Evolutionary conservation across 2,797 vertebrate species (phyloP).

Genomic region (Thunnus albacares): DNA sequence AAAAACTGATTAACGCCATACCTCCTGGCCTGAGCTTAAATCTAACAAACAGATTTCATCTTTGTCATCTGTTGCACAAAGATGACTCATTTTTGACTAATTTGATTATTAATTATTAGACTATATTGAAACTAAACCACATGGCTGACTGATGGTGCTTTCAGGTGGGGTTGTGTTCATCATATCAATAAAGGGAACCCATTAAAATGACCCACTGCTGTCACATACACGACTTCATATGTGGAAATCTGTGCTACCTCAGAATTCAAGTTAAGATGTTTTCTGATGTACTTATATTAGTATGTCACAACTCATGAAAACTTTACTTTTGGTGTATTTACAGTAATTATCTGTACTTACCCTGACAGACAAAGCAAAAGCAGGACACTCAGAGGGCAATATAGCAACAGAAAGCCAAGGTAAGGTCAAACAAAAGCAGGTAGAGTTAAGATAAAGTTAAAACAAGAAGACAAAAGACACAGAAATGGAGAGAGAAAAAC

Average conservation of each 20-base stretch:
- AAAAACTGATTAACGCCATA: not conserved
- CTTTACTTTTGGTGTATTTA: not conserved
- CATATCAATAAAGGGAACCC: too few relatives aligned
- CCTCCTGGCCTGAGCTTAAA: not conserved
- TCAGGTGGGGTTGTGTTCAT: not conserved
- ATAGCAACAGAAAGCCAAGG: too few relatives aligned
- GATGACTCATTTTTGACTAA: not conserved
- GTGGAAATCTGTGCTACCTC: not conserved
- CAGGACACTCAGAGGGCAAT: too few relatives aligned
- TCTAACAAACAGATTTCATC: not conserved
- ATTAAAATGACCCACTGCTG: not conserved
- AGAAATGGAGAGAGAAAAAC: too few relatives aligned
- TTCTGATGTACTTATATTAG: too few relatives aligned
- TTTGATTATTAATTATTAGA: not conserved
- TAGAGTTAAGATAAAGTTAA: too few relatives aligned
- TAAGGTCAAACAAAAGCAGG: too few relatives aligned
- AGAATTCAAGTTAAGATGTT: too few relatives aligned
- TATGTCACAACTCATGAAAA: too few relatives aligned
- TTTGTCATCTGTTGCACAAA: not conserved
- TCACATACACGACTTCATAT: too few relatives aligned
- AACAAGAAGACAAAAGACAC: too few relatives aligned
- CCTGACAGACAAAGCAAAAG: too few relatives aligned
- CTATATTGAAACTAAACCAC: not conserved
- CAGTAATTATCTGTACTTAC: not conserved
- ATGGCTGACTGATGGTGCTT: not conserved